Conservation (phyloP, 2,113 vertebrate genomes). For the Carettochelys insculpta region DNA sequence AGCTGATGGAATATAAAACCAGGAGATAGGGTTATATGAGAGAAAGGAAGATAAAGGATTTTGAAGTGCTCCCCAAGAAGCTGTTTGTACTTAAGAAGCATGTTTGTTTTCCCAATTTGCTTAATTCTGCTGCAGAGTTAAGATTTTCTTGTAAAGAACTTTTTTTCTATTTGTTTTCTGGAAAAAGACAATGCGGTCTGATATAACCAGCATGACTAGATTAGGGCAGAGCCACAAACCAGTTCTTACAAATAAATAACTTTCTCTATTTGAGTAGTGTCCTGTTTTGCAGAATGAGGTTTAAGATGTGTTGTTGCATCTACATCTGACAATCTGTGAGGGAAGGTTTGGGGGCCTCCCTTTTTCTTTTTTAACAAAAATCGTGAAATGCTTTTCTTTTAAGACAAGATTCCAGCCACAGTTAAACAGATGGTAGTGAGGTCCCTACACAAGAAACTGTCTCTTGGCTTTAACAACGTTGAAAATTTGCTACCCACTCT, state of each 20-base stretch:
- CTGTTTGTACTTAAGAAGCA: background rate
- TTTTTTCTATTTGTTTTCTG: background rate
- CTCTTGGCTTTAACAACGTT: background rate
- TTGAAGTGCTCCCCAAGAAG: background rate
- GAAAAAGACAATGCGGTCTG: background rate
- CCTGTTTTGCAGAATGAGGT: background rate
- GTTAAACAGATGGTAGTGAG: constrained; percentile 13
- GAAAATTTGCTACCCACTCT: background rate
- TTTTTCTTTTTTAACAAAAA: background rate
- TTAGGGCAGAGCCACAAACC: background rate
- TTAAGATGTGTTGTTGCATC: background rate
- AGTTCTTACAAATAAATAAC: background rate
- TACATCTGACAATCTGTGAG: background rate
- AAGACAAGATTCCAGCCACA: constrained; percentile 14
- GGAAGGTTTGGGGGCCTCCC: background rate
- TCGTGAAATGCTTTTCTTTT: background rate
- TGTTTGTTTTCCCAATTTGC: background rate
- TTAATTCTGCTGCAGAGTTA: background rate
- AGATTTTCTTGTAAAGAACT: background rate
- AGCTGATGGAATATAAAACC: background rate
- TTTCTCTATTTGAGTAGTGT: background rate
- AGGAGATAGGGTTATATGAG: background rate
- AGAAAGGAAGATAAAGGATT: background rate
- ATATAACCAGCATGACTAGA: background rate
- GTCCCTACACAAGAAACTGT: background rate